Percentiles rank a stretch among this genome's conserved stretches.
phyloP scores from a whole-genome alignment of 2,113 vertebrate species.

The Atherinomorus stipes region DNA sequence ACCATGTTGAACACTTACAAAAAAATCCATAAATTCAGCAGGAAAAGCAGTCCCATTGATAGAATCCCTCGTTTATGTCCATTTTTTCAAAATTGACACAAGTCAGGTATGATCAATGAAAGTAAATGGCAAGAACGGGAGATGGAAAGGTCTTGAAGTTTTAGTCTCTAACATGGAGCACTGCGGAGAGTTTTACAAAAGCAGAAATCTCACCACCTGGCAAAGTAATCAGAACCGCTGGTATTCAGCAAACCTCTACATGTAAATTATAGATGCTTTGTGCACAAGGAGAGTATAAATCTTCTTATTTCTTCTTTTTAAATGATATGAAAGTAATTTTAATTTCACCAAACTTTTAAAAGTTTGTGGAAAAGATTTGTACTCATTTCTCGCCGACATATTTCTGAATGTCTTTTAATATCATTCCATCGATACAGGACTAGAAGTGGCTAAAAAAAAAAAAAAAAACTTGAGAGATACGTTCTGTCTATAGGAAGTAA shows the following conservation, averaged over 20 bases:
- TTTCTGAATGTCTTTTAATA: no score
- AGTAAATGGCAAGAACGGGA: no score
- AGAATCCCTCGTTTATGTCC: no score
- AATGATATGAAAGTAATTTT: slow-evolving; percentile 13
- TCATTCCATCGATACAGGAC: neutral
- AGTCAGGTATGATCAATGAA: no score
- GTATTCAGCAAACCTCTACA: slow-evolving; percentile 30
- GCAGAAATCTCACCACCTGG: slow-evolving; percentile 30
- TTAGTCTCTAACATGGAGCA: slow-evolving; percentile 15
- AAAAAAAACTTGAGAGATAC: slow-evolving; percentile 14
- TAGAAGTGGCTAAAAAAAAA: slow-evolving; percentile 12
- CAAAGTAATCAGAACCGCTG: slow-evolving; percentile 43
- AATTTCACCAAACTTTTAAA: slow-evolving; percentile 3
- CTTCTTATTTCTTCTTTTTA: slow-evolving; percentile 1
- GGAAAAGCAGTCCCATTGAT: no score
- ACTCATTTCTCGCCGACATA: slow-evolving; percentile 1
- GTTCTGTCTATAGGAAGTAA: slow-evolving; percentile 4
- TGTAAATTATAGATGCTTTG: neutral
- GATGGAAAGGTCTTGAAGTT: slow-evolving; percentile 2
- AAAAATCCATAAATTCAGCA: no score
- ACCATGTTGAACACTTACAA: no score
- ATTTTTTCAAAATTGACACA: no score
- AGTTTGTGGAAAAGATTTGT: neutral
- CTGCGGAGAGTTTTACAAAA: slow-evolving; percentile 31
- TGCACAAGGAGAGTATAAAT: slow-evolving; percentile 8